Conservation (phyloP, 2,113 vertebrate species). For the Cynopterus brachyotis region DNA sequence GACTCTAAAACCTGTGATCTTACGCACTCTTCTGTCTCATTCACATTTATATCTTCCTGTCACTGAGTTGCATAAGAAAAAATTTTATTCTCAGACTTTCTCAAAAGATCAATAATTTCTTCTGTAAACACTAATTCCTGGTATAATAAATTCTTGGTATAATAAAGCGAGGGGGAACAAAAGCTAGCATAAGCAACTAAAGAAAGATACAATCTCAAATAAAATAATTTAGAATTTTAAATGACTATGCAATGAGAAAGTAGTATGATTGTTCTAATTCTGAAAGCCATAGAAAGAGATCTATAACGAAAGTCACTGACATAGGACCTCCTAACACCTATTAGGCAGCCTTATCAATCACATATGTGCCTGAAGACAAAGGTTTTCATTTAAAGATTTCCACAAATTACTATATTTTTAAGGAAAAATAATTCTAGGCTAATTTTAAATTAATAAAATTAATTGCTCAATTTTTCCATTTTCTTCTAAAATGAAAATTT, state of each 20-base stretch:
- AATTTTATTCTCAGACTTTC: not conserved
- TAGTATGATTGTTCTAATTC: constrained; percentile 77
- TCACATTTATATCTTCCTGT: constrained; percentile 24
- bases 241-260: constrained; percentile 73
- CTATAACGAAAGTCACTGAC: constrained; percentile 75
- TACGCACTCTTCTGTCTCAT: not conserved
- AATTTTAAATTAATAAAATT: constrained; percentile 79
- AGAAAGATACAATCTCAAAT: constrained; percentile 23
- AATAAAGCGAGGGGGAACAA: not conserved
- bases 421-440: constrained; percentile 74
- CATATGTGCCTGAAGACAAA: constrained; percentile 74
- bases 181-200: constrained; percentile 6
- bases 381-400: constrained; percentile 60
- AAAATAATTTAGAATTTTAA: constrained; percentile 71
- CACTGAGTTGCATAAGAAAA: not conserved
- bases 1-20: not conserved
- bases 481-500: constrained; percentile 77
- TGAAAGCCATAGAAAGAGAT: constrained; percentile 79
- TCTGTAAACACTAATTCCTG: not conserved
- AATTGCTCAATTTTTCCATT: constrained; percentile 79
- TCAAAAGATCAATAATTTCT: constrained; percentile 19
- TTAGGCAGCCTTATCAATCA: constrained; percentile 76
- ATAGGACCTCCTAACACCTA: constrained; percentile 73
- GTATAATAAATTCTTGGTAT: constrained; percentile 22
- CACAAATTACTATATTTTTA: constrained; percentile 71